Evolutionary conservation across 92 coral and sea anemone species (phyloP).

Genomic region (Galaxea fascicularis): DNA sequence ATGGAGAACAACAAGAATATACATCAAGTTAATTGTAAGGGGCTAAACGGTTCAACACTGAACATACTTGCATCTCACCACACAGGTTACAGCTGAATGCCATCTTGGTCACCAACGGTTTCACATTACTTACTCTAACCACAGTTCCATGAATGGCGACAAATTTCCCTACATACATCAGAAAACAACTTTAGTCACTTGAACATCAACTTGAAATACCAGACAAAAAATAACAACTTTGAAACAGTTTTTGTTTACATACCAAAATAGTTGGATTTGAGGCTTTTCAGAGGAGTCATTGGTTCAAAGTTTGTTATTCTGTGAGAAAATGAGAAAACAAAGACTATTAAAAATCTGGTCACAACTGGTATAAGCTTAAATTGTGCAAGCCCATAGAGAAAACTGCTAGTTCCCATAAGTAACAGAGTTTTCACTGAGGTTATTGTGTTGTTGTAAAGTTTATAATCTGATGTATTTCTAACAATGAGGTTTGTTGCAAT

Average conservation of each 20-base stretch:
- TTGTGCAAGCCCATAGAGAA: too few species aligned
- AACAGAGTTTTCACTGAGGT: too few species aligned
- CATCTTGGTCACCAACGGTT: conserved; percentile 95
- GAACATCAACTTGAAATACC: background rate
- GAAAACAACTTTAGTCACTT: background rate
- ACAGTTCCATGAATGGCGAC: conserved; percentile 98
- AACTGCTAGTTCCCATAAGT: too few species aligned
- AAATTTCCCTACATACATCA: conserved; percentile 78
- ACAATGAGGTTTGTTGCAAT: too few species aligned
- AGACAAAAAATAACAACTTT: background rate
- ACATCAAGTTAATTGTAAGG: too few species aligned
- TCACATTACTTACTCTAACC: conserved; percentile 93
- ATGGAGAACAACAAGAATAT: too few species aligned
- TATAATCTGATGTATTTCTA: too few species aligned
- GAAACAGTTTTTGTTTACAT: conserved; percentile 13
- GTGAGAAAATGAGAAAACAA: background rate
- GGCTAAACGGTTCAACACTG: background rate
- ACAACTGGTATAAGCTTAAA: too few species aligned
- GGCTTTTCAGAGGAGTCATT: conserved; percentile 84
- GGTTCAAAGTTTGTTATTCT: conserved; percentile 93
- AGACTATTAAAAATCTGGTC: background rate
- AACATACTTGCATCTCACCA: conserved; percentile 78
- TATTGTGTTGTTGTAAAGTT: too few species aligned
- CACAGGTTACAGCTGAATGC: conserved; percentile 94
- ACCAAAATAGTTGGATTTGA: conserved; percentile 94